These are phyloP conservation scores for Trypoxylon attenuatum DNA, from an alignment of 2,888 invertebrate species.

Conservation along the genomic window DNA sequence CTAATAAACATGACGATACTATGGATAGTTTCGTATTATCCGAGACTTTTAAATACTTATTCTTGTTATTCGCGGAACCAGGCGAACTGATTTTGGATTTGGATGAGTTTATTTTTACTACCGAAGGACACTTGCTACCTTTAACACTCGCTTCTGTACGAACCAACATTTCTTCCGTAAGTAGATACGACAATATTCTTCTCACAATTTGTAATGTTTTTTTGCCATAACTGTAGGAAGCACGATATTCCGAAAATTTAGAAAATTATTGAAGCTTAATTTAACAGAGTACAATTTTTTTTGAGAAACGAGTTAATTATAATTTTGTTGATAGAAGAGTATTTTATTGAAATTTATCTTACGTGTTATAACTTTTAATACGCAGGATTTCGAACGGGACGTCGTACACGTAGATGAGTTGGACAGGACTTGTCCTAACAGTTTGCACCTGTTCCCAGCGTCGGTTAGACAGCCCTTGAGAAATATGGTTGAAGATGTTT, in stretches of 20 bases:
- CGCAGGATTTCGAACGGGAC: constrained; percentile 68
- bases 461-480: constrained; percentile 88
- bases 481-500: constrained; percentile 89
- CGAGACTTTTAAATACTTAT: constrained; percentile 98
- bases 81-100: constrained; percentile 87
- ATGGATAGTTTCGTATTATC: constrained; percentile 99
- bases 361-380: constrained; percentile 23
- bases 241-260: too few relatives aligned
- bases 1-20: constrained; percentile 92
- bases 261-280: too few relatives aligned
- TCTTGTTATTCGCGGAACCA: constrained; percentile 92
- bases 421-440: constrained; percentile 90
- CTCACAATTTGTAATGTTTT: too few relatives aligned
- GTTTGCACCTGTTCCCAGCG: constrained; percentile 87
- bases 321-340: too few relatives aligned
- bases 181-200: too few relatives aligned
- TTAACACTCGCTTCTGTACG: constrained; percentile 84
- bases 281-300: too few relatives aligned
- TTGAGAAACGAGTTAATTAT: too few relatives aligned
- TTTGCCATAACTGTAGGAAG: too few relatives aligned
- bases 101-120: constrained; percentile 92
- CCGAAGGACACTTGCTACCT: constrained; percentile 97
- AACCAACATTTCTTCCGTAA: constrained; percentile 77
- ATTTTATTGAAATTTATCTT: too few relatives aligned
- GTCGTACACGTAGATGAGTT: constrained; percentile 77